Conservation (phyloP, 2,797 vertebrate species). For the Schizopygopsis pylzovi region DNA sequence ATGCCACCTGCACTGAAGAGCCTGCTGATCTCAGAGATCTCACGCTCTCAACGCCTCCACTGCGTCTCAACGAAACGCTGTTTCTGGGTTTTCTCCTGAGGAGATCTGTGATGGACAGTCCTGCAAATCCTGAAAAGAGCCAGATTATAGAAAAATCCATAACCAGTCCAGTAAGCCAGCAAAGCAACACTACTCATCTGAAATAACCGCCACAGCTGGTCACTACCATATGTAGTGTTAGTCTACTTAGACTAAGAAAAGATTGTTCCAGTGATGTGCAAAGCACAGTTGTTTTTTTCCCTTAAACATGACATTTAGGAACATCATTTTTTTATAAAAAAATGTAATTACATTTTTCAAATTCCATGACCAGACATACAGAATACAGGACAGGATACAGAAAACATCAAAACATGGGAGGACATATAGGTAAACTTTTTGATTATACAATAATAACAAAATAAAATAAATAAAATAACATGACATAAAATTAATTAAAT, state of each 20-base stretch:
- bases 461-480: no score
- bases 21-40: neutral
- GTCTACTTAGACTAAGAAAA: neutral
- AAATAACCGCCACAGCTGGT: neutral
- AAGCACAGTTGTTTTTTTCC: neutral
- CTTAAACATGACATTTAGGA: neutral
- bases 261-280: neutral
- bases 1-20: neutral
- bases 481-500: neutral
- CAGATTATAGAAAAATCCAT: slow-evolving; percentile 14
- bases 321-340: neutral
- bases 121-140: neutral
- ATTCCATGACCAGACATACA: neutral
- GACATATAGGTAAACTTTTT: neutral
- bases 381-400: neutral
- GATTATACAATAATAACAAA: neutral
- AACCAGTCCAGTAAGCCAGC: neutral
- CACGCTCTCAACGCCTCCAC: neutral
- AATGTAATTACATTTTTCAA: neutral
- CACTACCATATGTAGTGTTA: neutral
- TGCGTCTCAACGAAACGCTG: neutral
- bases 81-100: neutral
- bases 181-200: neutral
- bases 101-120: neutral
- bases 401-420: neutral